Percentiles rank a stretch among this genome's conserved stretches.
These are phyloP conservation scores for Ceyx melanurus DNA, from an alignment of 2,113 vertebrate genomes.

Conservation along the genomic window DNA sequence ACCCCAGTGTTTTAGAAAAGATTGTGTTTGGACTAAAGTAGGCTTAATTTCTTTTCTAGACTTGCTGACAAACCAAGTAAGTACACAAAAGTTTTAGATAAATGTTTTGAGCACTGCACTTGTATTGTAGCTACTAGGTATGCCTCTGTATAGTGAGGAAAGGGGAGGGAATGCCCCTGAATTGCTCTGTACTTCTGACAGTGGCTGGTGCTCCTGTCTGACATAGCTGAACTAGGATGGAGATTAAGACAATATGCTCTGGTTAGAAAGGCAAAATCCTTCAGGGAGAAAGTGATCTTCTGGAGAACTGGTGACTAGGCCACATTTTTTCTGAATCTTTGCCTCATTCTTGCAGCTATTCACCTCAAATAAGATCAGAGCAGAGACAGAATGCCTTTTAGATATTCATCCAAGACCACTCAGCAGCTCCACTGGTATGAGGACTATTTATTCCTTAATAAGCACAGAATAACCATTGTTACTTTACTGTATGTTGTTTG, in stretches of 20 bases:
- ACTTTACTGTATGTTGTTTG: background rate
- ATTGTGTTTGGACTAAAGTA: background rate
- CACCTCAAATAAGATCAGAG: background rate
- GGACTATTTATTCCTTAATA: background rate
- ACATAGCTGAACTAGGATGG: background rate
- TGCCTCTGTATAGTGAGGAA: background rate
- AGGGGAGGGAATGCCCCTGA: background rate
- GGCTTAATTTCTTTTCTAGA: background rate
- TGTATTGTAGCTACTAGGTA: background rate
- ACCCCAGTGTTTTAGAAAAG: background rate
- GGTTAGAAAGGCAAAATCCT: background rate
- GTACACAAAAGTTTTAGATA: background rate
- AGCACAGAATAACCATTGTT: background rate
- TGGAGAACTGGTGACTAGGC: background rate
- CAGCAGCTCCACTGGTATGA: background rate
- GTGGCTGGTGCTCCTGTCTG: background rate
- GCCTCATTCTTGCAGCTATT: background rate
- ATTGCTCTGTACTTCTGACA: background rate
- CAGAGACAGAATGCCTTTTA: background rate
- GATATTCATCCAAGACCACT: background rate
- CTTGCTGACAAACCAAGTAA: background rate
- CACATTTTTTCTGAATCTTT: background rate
- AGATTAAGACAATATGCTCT: background rate
- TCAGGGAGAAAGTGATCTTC: background rate
- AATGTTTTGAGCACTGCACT: background rate